Percentiles rank a stretch among this genome's conserved stretches.
Evolutionary conservation across 92 coral and sea anemone species (phyloP).

Genomic region (Parazoanthus atlanticus): DNA sequence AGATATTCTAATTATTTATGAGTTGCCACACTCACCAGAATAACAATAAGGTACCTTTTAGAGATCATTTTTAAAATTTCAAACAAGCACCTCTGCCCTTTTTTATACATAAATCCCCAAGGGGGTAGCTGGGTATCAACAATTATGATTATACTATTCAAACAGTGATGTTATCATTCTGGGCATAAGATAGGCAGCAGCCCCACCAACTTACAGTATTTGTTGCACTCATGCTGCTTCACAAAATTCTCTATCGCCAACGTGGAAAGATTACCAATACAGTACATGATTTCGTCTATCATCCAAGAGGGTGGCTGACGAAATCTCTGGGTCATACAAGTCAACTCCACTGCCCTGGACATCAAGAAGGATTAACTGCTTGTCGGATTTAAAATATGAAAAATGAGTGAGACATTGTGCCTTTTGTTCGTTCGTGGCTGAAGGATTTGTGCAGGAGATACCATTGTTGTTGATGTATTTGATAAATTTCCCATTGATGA

Average conservation of each 20-base stretch:
- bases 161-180: too few relatives aligned
- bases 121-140: too few relatives aligned
- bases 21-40: too few relatives aligned
- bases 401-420: constrained; percentile 31
- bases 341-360: constrained; percentile 14
- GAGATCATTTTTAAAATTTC: too few relatives aligned
- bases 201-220: constrained; percentile 26
- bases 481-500: constrained; percentile 1
- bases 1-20: too few relatives aligned
- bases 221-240: constrained; percentile 43
- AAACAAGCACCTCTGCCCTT: too few relatives aligned
- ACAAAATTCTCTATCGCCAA: constrained; percentile 41
- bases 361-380: constrained; percentile 33
- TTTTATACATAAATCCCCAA: too few relatives aligned
- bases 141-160: too few relatives aligned
- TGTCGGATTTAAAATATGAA: constrained; percentile 9
- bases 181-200: not conserved
- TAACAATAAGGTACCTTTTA: too few relatives aligned
- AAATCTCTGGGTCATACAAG: constrained; percentile 50
- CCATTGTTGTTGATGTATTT: constrained; percentile 46
- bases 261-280: constrained; percentile 46
- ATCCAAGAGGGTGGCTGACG: constrained; percentile 26
- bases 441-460: too few relatives aligned
- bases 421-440: constrained; percentile 5
- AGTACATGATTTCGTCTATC: constrained; percentile 29